A percentile compares a stretch with the other conserved stretches of the same genome.
phyloP scores from a whole-genome alignment of 2,888 invertebrate genomes.

The Sminthurinus aureus region DNA sequence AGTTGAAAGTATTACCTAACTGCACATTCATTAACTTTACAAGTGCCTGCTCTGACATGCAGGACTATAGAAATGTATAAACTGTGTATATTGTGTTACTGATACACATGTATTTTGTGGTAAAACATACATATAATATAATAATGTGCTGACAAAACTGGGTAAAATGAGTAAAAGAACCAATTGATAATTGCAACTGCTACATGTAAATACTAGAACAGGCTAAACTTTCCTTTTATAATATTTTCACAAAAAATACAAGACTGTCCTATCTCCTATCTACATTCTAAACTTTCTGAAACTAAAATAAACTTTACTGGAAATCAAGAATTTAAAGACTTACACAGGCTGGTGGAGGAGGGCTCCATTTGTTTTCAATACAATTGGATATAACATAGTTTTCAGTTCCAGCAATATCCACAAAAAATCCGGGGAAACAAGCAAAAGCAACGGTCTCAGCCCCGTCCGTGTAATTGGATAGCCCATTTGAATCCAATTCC shows the following conservation, averaged over 20 bases:
- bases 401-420: slow-evolving; percentile 45
- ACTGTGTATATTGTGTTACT: too few relatives aligned
- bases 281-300: too few relatives aligned
- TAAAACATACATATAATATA: too few relatives aligned
- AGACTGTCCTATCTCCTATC: too few relatives aligned
- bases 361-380: slow-evolving; percentile 47
- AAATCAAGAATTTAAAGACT: background rate
- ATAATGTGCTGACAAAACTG: too few relatives aligned
- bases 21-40: too few relatives aligned
- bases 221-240: background rate
- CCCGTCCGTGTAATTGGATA: slow-evolving; percentile 53
- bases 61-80: too few relatives aligned
- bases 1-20: background rate
- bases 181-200: background rate
- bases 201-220: background rate
- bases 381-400: slow-evolving; percentile 48
- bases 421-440: slow-evolving; percentile 56
- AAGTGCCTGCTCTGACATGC: too few relatives aligned
- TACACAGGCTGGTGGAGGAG: slow-evolving; percentile 54
- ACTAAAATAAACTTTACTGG: too few relatives aligned
- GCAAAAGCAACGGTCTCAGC: slow-evolving; percentile 49
- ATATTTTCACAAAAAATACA: too few relatives aligned
- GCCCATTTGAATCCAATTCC: slow-evolving; percentile 50
- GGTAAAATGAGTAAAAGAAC: background rate
- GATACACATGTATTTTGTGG: too few relatives aligned